Base-by-base conservation (phyloP, 2,888 invertebrate species). In the Hypselothyrea guttata region DNA sequence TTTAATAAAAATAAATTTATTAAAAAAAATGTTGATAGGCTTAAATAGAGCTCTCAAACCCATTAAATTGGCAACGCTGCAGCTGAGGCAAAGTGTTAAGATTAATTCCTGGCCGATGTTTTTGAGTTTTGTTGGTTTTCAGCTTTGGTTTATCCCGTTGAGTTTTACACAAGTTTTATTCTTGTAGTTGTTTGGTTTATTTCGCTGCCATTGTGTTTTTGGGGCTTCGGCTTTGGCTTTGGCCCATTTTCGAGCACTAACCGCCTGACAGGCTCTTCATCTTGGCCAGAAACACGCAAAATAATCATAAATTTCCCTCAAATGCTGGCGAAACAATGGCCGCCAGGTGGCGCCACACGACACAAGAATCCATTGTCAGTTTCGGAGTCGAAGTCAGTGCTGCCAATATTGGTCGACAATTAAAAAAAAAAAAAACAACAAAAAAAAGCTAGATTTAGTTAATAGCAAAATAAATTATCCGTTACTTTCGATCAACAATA, bases 261-360 rank as follows among this genome's bases (percentile, higher is more conserved):
- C 11, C 27, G 37, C 18, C 27, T 55, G 62, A 57, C 67, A 56
- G 48, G 41, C 57, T 55, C 64, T 71, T 53, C 44, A 62, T 64
- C 61, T 46, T 46, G 56, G 61, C 59, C 64, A 62, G 53, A 51
- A 74, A 62, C 71, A 68, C 61, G 75, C 71, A 60, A 74, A 71
- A 64, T 71, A 68, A 71, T 69, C 75, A 75, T 75, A 75, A 75
- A 76, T 71, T 76, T 64, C 1, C 1, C 40, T 28, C 37, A 55
- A 34, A 27, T 27, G 42, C 60, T 47, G 35, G 46, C 53, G n/a
- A 48, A 59, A 63, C 69, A 69, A 68, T 60, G 47, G 56, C 56
- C 55, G 40, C 56, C 68, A 64, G 58, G 64, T 64, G 69, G 56
- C 59, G 59, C 58, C 62, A 53, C 51, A 38, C 37, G 16, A 37